Evolutionary conservation across 2,113 vertebrate species (phyloP), one percentile per base, ranked within the genome.

Genomic region (Scalopus aquaticus): DNA sequence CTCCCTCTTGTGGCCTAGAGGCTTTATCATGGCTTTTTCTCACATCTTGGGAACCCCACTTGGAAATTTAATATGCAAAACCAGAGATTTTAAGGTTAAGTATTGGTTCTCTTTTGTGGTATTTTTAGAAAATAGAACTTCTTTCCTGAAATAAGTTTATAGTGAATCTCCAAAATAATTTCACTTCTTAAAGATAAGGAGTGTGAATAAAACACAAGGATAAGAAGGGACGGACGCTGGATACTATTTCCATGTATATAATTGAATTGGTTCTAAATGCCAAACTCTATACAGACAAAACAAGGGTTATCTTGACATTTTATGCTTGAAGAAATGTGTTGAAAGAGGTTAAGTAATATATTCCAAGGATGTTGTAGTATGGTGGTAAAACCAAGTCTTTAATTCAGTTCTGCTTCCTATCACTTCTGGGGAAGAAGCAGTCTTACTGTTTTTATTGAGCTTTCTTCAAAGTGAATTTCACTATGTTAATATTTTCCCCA

Each of bases 1-100:
- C 96, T 51, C 96, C 93, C 87, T 93, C 96, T 96, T 83, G 92
- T 97, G 96, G 84, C 62, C 51, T 54, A 51, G 72, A 39, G 8
- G 17, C 69, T 49, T 86, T 54, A 74, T 3, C 74, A 49, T 56
- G 17, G 19, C 3, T 44, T 82, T 89, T 22, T 22, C 42, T 60
- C 0, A 0, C 22, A 9, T 1, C 2, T 11, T 0, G 0, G 30
- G 64, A 80, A 32, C 11, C 44, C 35, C 24, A 11, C 7, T 87
- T 60, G 35, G 37, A 94, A 78, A 30, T 46, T 65, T 1, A 26
- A 56, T 22, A 3, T 83, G 32, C 37, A 89, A 83, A 93, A 42
- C 51, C 1, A 6, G 60, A 93, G 93, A 51, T 37, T 77, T 74
- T 39, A 74, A 80, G 56, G 51, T 8, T 64, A 77, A 90, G 24